Conservation (phyloP, 2,113 vertebrate genomes). For the Vidua macroura region DNA sequence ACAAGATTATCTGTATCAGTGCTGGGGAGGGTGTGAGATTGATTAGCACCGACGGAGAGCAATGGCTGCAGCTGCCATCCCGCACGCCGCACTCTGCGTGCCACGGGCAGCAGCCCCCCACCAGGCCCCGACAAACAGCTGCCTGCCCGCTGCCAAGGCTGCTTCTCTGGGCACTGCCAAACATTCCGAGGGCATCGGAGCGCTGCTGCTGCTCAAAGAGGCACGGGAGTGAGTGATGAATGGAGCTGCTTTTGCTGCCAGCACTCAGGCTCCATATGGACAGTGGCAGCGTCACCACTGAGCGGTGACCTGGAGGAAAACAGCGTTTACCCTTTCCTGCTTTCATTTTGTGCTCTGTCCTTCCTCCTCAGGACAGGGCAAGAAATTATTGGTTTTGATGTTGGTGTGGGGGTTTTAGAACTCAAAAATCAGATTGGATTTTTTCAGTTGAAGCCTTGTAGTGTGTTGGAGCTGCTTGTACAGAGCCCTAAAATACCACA, state of each 20-base stretch:
- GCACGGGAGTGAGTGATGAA: not conserved
- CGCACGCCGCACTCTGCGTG: not conserved
- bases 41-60: slow-evolving; percentile 67
- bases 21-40: slow-evolving; percentile 66
- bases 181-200: slow-evolving; percentile 3
- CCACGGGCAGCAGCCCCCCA: slow-evolving; percentile 28
- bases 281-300: not conserved
- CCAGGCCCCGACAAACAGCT: slow-evolving; percentile 63
- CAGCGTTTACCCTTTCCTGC: not conserved
- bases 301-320: not conserved
- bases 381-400: not conserved
- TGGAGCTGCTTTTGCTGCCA: slow-evolving; percentile 32
- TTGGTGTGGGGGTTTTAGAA: not conserved
- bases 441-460: not conserved
- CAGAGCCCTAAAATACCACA: not conserved
- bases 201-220: not conserved
- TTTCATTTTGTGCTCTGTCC: not conserved
- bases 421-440: not conserved
- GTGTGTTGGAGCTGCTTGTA: not conserved
- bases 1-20: slow-evolving; percentile 55
- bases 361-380: not conserved
- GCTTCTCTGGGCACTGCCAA: slow-evolving; percentile 13
- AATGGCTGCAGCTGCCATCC: slow-evolving; percentile 43
- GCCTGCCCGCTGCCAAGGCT: slow-evolving; percentile 65
- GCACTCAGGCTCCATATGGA: not conserved